Evolutionary conservation across 2,888 invertebrate species (phyloP).

Genomic region (Morpho achilles): DNA sequence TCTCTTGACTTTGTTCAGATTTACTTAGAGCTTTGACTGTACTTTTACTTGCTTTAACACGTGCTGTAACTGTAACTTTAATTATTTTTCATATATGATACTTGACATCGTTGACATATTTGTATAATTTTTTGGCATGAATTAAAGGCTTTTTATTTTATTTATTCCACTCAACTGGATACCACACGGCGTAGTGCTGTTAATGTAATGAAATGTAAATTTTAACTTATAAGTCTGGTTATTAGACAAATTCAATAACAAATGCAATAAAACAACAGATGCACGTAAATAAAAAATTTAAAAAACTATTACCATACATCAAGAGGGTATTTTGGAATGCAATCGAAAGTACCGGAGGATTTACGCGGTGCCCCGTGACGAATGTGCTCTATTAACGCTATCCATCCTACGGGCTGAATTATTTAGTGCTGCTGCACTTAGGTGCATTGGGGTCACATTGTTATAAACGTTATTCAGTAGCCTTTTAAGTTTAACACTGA

Average conservation of each 20-base stretch:
- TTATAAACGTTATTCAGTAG: constrained; percentile 11
- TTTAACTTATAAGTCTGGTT: too few species aligned
- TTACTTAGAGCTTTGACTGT: too few species aligned
- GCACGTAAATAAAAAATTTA: constrained; percentile 7
- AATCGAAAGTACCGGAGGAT: constrained; percentile 69
- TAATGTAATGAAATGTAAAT: too few species aligned
- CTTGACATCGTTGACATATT: too few species aligned
- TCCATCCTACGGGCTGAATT: constrained; percentile 57
- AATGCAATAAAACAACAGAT: constrained; percentile 1
- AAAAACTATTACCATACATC: constrained; percentile 20
- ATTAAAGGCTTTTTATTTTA: too few species aligned
- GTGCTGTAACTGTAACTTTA: too few species aligned
- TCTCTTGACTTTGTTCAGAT: too few species aligned
- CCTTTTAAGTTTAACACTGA: constrained; percentile 1
- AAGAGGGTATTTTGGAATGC: constrained; percentile 37
- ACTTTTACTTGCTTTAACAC: too few species aligned
- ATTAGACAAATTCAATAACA: constrained; percentile 1
- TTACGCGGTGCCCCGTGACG: constrained; percentile 57
- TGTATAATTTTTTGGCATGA: too few species aligned
- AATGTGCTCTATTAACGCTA: constrained; percentile 59
- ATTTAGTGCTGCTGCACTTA: constrained; percentile 63
- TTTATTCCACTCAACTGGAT: not conserved
- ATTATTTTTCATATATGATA: too few species aligned
- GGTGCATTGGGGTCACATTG: constrained; percentile 35
- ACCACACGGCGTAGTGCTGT: too few species aligned